phyloP scores from a whole-genome alignment of 2,797 vertebrate genomes.

The Takifugu rubripes region DNA sequence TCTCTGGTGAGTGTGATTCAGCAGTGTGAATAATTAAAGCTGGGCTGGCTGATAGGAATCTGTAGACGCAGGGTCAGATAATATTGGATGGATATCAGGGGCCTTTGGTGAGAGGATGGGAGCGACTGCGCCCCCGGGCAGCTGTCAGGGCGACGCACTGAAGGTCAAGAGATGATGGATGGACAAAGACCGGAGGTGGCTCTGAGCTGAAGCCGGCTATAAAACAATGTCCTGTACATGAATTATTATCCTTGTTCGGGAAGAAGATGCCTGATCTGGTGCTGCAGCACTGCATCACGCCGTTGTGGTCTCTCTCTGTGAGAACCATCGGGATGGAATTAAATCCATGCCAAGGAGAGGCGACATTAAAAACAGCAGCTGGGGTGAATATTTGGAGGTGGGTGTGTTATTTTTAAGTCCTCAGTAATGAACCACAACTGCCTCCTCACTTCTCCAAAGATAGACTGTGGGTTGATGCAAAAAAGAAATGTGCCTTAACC shows the following conservation, averaged over 20 bases:
- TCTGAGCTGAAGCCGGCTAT: slow-evolving; percentile 52
- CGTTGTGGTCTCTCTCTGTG: slow-evolving; percentile 40
- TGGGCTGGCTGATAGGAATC: slow-evolving; percentile 66
- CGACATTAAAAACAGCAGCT: slow-evolving; percentile 1
- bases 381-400: neutral
- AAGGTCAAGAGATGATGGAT: slow-evolving; percentile 73
- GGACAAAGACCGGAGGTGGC: slow-evolving; percentile 39
- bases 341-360: slow-evolving; percentile 12
- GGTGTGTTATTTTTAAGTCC: slow-evolving; percentile 10
- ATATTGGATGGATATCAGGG: slow-evolving; percentile 62
- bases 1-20: slow-evolving; percentile 68
- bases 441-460: slow-evolving; percentile 24
- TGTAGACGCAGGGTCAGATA: slow-evolving; percentile 65
- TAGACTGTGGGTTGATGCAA: slow-evolving; percentile 27
- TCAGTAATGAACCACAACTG: slow-evolving; percentile 6
- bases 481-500: slow-evolving; percentile 1
- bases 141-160: slow-evolving; percentile 49
- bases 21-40: slow-evolving; percentile 78
- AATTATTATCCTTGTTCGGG: slow-evolving; percentile 48
- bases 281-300: slow-evolving; percentile 42
- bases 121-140: slow-evolving; percentile 59
- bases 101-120: slow-evolving; percentile 48
- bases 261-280: slow-evolving; percentile 57
- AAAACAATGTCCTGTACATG: slow-evolving; percentile 63
- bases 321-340: slow-evolving; percentile 18